Conservation (phyloP, 2,113 vertebrate genomes). For the Sylvia atricapilla region DNA sequence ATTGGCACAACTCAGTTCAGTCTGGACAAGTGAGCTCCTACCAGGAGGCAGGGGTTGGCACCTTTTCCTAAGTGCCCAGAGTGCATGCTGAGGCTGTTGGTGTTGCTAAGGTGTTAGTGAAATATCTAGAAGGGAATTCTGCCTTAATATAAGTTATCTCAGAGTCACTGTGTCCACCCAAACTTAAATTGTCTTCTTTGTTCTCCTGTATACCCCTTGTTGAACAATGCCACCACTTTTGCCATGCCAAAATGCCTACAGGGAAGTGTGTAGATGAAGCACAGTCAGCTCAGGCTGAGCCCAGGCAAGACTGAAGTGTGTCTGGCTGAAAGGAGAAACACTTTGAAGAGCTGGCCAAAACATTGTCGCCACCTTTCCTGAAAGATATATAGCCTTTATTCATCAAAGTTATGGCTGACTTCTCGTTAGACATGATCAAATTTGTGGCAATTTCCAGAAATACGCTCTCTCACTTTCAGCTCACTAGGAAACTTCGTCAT, state of each 20-base stretch:
- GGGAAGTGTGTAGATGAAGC: neutral
- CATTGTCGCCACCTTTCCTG: neutral
- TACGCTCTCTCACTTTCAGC: neutral
- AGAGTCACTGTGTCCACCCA: neutral
- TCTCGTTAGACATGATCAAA: neutral
- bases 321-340: neutral
- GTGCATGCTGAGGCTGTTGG: neutral
- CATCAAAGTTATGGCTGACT: neutral
- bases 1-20: neutral
- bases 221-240: neutral
- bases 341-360: slow-evolving; percentile 5
- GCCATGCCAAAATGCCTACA: neutral
- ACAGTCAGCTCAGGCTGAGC: neutral
- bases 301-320: neutral
- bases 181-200: neutral
- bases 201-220: neutral
- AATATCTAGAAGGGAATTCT: neutral
- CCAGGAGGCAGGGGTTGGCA: accelerated
- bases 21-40: neutral
- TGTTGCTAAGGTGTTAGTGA: neutral
- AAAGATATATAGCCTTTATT: neutral
- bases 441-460: neutral
- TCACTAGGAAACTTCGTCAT: neutral
- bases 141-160: neutral
- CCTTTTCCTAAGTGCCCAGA: neutral